These are phyloP conservation scores for Beris chalybata DNA, from an alignment of 2,888 invertebrate species.

Conservation along the genomic window DNA sequence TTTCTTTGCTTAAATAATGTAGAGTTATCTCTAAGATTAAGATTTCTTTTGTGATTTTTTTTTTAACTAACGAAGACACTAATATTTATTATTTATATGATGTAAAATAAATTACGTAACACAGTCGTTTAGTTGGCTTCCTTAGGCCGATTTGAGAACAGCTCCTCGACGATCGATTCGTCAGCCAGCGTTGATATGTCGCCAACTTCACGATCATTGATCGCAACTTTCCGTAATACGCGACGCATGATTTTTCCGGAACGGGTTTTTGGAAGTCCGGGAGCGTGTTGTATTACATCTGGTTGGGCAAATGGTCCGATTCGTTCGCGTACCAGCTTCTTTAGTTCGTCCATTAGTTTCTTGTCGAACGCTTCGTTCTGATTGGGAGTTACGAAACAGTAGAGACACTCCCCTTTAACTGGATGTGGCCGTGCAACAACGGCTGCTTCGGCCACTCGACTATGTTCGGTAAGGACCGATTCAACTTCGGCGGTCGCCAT, in stretches of 20 bases:
- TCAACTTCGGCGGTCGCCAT: slow-evolving; percentile 97
- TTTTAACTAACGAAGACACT: too few species aligned
- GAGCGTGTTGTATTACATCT: slow-evolving; percentile 91
- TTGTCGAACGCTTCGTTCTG: slow-evolving; percentile 72
- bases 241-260: slow-evolving; percentile 99
- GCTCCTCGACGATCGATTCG: slow-evolving; percentile 78
- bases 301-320: slow-evolving; percentile 97
- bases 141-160: slow-evolving; percentile 73
- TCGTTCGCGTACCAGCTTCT: slow-evolving; percentile 78
- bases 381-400: slow-evolving; percentile 94
- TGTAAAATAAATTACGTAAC: too few species aligned
- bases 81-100: too few species aligned
- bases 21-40: too few species aligned
- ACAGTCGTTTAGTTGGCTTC: slow-evolving; percentile 38
- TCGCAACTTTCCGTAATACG: slow-evolving; percentile 89
- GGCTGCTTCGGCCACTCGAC: slow-evolving; percentile 88
- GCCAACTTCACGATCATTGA: slow-evolving; percentile 86
- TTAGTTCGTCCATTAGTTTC: slow-evolving; percentile 71
- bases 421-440: slow-evolving; percentile 93
- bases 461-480: slow-evolving; percentile 77
- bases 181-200: slow-evolving; percentile 95
- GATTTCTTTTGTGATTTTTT: too few species aligned
- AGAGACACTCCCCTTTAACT: slow-evolving; percentile 95
- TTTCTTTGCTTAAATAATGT: too few species aligned
- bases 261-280: slow-evolving; percentile 92